A percentile compares a stretch with the other conserved stretches of the same genome.
phyloP scores from a whole-genome alignment of 2,113 vertebrate genomes.

The Melanerpes formicivorus region DNA sequence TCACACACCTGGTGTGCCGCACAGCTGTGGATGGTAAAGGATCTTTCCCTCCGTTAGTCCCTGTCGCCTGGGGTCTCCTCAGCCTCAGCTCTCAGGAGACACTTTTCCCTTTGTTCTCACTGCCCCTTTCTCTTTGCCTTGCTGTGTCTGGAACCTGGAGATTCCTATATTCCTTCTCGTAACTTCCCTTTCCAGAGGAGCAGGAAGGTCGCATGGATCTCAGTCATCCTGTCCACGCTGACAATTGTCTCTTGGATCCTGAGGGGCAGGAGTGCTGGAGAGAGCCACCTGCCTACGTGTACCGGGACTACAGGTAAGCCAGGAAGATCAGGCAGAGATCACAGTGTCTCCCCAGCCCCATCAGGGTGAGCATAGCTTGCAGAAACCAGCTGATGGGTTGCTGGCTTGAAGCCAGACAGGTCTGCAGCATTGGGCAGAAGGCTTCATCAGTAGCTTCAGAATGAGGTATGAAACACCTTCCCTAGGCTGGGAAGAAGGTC shows the following conservation, averaged over 20 bases:
- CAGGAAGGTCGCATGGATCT: constrained; percentile 91
- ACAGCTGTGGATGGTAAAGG: constrained; percentile 86
- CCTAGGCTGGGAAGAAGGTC: background rate
- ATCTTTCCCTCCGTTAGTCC: background rate
- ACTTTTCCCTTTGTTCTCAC: background rate
- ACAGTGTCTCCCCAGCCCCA: background rate
- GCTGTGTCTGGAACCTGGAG: background rate
- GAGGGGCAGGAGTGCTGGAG: constrained; percentile 92
- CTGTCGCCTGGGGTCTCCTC: background rate
- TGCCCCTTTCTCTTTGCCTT: background rate
- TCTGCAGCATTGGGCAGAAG: background rate
- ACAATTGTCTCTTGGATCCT: constrained; percentile 95
- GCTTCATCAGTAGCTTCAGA: background rate
- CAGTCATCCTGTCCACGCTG: constrained; percentile 94
- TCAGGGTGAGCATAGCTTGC: background rate
- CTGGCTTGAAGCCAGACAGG: background rate
- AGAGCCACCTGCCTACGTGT: constrained; percentile 91
- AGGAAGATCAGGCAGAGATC: background rate
- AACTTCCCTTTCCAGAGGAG: constrained; percentile 75
- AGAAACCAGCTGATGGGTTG: background rate
- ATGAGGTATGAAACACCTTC: background rate
- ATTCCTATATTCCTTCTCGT: background rate
- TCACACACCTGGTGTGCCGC: constrained; percentile 94
- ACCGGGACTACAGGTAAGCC: constrained; percentile 91
- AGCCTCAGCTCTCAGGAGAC: background rate